Base-by-base conservation (phyloP, 1,140 invertebrate species). In the Bombus difficillimus region DNA sequence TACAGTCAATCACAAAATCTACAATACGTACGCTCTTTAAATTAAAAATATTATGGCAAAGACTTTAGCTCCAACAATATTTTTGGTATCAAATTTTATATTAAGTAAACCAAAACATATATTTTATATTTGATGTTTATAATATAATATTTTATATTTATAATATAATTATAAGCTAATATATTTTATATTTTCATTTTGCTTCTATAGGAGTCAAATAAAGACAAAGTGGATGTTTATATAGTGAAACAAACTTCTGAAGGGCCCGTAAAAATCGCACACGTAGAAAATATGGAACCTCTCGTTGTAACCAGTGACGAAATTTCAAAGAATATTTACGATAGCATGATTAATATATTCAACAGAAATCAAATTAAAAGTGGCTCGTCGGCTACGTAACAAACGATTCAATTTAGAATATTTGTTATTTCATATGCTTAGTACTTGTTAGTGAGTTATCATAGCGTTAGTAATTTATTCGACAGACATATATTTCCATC, bases 241-340 rank as follows among this genome's bases (percentile, higher is more conserved):
- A 28, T 75, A 15, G 47, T 86, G 47, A 81, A 76, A 32, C 71
- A 34, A 18, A 34, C 41, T 43, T 47, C 25, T 28, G 68, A 53
- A 12, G 72, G 72, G 59, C 47, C 64, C 2, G 37, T 86, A 22
- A 73, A 37, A 59, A n/a, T 81, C n/a, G 37, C 59, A 9, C 39
- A 53, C 1, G 28, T 76, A 15, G 34, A 69, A 39, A 62, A 69
- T 25, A 43, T 34, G 10, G 8, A 72, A 25, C 64, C 77, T 12
- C 53, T 64, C 4, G 5, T 76, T 4, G 15, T 81, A 18, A 41
- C 28, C 8, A 81, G 32, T 28, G 10, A 57, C 57, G 37, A 76
- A 32, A 80, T 85, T 47, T 73, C 64, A 32, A 47, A 12, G 12
- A 32, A 39, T 3, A 4, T 59, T 18, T 87, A 81, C 53, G 39